Evolutionary conservation across 2,113 vertebrate species (phyloP).

Genomic region (Rhinopomastus cyanomelas): DNA sequence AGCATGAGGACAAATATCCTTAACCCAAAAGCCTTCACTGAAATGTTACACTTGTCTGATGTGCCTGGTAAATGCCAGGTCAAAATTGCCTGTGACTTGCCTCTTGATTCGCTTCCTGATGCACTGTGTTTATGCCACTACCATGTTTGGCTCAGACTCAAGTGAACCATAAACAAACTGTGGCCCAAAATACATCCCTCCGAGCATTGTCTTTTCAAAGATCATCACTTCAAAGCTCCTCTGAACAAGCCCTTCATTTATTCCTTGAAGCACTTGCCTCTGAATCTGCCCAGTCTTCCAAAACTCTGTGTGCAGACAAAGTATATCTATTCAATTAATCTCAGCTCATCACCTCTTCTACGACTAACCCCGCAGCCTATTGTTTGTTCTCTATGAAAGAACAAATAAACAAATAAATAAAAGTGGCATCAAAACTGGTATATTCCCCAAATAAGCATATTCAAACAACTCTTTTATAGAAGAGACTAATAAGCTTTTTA

Average conservation of each 20-base stretch:
- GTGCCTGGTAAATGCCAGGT: neutral
- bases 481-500: neutral
- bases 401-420: neutral
- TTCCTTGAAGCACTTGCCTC: neutral
- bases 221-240: neutral
- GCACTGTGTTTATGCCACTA: neutral
- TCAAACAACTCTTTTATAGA: neutral
- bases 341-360: neutral
- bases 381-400: neutral
- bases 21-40: neutral
- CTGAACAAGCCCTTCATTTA: neutral
- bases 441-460: neutral
- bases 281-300: neutral
- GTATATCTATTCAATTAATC: neutral
- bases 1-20: neutral
- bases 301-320: neutral
- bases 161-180: slow-evolving; percentile 3
- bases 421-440: neutral
- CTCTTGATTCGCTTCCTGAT: neutral
- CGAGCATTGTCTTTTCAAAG: neutral
- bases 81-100: neutral
- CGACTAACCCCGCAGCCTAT: neutral
- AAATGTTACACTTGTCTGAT: neutral
- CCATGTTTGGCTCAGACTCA: neutral
- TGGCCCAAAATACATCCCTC: neutral